Evolutionary conservation across 1,140 invertebrate genomes (phyloP), one percentile per base, ranked within the genome.

Genomic region (Zeugodacus cucurbitae): DNA sequence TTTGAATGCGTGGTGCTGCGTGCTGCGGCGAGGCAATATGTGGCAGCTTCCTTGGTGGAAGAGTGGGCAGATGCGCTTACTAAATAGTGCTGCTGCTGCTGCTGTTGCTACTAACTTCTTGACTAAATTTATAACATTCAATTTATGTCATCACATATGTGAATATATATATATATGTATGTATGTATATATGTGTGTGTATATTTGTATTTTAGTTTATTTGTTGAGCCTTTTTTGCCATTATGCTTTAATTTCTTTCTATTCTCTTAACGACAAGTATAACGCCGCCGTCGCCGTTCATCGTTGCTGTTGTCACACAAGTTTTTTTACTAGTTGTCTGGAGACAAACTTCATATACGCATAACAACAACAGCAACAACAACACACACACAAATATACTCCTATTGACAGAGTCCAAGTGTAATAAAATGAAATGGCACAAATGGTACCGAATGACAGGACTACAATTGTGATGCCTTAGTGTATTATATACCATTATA

Each of bases 51-150:
- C 14, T 0, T 11, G 32, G 58, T 54, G 5, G 29, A 8, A 20
- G 14, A 34, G 1, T 70, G 64, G 29, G 26, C 32, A 29, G 22
- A 3, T 34, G 29, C 6, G 17, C 32, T 37, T 32, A 70, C 67
- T 70, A 37, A 41, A 70, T 37, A 32, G 26, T 70, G 11, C 37
- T 20, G 34, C 67, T 37, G 34, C 67, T 62, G 58, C 37, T 20
- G 34, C 67, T 37, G 34, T 34, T 62, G 58, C 7, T 62, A 62
- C 58, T 62, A 26, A 26, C 58, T 62, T 62, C 41, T n/a, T 1
- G 67, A 37, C 29, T 74, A 41, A 74, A 74, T 74, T 74, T 74
- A 74, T 74, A 74, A 74, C 67, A 34, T 34, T 37, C 34, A 74
- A 74, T 37, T 74, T 74, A 22, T 74, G 20, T 29, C n/a, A 11